Evolutionary conservation across 2,113 vertebrate genomes (phyloP).

Genomic region (Sceloporus tristichus): DNA sequence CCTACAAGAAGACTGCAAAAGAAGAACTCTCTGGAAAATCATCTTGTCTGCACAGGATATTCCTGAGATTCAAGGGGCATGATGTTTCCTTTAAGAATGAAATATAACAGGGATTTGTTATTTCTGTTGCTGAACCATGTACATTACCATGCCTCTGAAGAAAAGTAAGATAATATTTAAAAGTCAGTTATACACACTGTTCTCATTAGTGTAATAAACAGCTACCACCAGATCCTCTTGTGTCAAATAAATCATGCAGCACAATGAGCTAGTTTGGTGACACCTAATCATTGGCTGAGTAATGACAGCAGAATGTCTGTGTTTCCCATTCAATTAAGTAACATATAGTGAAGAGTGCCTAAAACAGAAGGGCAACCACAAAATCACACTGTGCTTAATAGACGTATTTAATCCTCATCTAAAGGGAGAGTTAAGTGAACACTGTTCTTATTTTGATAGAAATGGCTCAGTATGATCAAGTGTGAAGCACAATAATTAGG

Average conservation of each 20-base stretch:
- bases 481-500: conserved; percentile 18
- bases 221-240: conserved; percentile 22
- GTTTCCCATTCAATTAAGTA: conserved; percentile 64
- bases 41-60: background rate
- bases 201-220: conserved; percentile 31
- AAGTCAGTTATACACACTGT: background rate
- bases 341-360: conserved; percentile 48
- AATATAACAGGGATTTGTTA: conserved; percentile 30
- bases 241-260: conserved; percentile 46
- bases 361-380: conserved; percentile 47
- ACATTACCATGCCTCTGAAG: background rate
- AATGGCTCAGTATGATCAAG: conserved; percentile 32
- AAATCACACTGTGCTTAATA: conserved; percentile 37
- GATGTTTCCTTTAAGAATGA: conserved; percentile 16
- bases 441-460: conserved; percentile 6
- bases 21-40: background rate
- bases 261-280: conserved; percentile 10
- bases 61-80: background rate
- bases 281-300: conserved; percentile 50
- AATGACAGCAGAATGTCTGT: conserved; percentile 32
- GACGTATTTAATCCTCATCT: conserved; percentile 24
- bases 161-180: conserved; percentile 17
- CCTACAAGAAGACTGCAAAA: background rate
- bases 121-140: background rate
- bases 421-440: background rate